Evolutionary conservation across 2,888 invertebrate species (phyloP), one percentile per base, ranked within the genome.

Genomic region (Sturmia bella): DNA sequence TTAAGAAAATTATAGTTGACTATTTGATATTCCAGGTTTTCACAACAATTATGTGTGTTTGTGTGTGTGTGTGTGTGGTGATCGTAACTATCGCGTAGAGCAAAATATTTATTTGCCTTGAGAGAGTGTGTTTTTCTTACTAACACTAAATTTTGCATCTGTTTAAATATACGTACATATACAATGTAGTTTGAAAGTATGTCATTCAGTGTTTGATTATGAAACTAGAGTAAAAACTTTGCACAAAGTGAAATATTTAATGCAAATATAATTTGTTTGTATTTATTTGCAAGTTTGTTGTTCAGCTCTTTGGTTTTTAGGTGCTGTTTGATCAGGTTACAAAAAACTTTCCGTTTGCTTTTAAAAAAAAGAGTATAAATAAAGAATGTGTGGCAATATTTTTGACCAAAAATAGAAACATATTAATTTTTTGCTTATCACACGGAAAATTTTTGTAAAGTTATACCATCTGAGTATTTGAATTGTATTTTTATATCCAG

Each of bases 301-400:
- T 77, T 76, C 72, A 78, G 84, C 79, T 84, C 84, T 83, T 85
- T 80, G 82, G 80, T 74, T 78, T 83, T 61, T 32, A 70, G 59
- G 41, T 70, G 21, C 17, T 64, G 15, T 48, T 74, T 37, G 24
- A 37, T 48, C 15, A 74, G 17, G 11, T 75, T 32, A 57, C 50
- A 66, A 32, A 48, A 32, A 64, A 24, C 11, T 24, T 19, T 24
- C 50, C 66, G 57, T 27, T 11, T 50, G 50, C 54, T 32, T 13
- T 32, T 9, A 32, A 32, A 1, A 27, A 27, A 63, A 45, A 64
- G 24, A 13, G 32, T 24, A 39, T 59, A 27, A 27, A 63, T 37
- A 64, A 37, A 13, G 32, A 15, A 39, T 59, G 21, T 19, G 12
- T 13, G 6, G n/a, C 11, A n/a, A 43, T 15, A 17, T 7, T 59